Percentiles rank a stretch among this genome's conserved stretches.
Evolutionary conservation across 2,797 vertebrate genomes (phyloP).

Genomic region (Tangara arthus): DNA sequence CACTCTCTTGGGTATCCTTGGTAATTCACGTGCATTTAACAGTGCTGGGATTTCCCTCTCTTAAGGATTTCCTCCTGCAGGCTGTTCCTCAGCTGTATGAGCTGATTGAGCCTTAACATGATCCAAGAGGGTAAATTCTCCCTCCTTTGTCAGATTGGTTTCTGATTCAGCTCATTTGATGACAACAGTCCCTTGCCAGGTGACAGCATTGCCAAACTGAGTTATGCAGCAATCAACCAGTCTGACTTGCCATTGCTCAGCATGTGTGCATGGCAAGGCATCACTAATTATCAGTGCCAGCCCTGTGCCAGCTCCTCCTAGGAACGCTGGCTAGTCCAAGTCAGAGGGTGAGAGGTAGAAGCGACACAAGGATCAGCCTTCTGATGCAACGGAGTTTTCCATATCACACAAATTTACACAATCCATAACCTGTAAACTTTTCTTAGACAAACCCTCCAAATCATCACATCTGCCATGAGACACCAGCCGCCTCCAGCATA

Average conservation of each 20-base stretch:
- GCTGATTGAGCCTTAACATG: neutral
- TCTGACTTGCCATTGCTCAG: constrained; percentile 19
- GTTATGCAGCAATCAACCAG: neutral
- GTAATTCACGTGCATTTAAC: neutral
- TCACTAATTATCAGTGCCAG: neutral
- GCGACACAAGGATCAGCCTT: neutral
- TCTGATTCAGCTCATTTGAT: neutral
- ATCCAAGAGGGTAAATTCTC: neutral
- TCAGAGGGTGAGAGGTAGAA: neutral
- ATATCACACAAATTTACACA: neutral
- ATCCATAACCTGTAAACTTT: neutral
- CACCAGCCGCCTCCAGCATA: neutral
- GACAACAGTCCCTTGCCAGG: neutral
- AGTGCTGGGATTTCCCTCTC: neutral
- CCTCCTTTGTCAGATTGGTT: neutral
- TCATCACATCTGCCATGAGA: neutral
- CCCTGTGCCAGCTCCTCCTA: neutral
- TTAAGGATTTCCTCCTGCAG: neutral
- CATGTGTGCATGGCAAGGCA: neutral
- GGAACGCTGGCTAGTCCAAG: rapidly evolving
- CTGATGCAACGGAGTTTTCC: neutral
- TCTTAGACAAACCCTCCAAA: neutral
- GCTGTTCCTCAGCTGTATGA: neutral
- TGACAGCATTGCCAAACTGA: constrained; percentile 1
- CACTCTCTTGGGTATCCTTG: neutral